Base-by-base conservation (phyloP, 2,888 invertebrate genomes). In the Tachina lurida region DNA sequence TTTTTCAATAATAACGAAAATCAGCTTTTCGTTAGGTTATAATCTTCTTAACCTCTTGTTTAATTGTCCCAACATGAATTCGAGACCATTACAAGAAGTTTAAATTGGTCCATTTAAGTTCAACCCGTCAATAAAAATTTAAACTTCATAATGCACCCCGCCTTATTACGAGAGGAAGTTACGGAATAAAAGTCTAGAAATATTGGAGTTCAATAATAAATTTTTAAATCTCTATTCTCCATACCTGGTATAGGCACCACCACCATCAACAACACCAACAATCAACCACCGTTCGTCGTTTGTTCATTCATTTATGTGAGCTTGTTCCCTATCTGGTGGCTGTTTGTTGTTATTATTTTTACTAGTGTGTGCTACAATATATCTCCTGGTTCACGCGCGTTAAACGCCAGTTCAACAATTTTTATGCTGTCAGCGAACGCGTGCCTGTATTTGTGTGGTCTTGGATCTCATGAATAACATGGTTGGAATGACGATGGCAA, bases 361-460 rank as follows among this genome's bases (percentile, higher is more conserved):
- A 67, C 56, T 43, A 49, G 68, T 83, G 83, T 83, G 83, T 67
- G 82, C 88, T 89, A 88, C 90, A 89, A 90, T 91, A 91, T 91
- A 90, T 91, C 91, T 90, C 91, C 90, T 91, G 91, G 92, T 92
- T 91, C 91, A 90, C 89, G 91, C 91, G 91, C 91, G 92, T 92
- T 92, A 92, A 91, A 92, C 91, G 92, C 91, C 92, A 91, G 90
- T 90, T 90, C 91, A 92, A 92, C 91, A 92, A 92, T 92, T 92
- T 92, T 92, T 91, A 91, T 92, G 91, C 92, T 93, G 93, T 92
- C 93, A 92, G 91, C 92, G 89, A 92, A 92, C 93, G 93, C 93
- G 93, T 93, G 93, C 93, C 93, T 93, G 92, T 93, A 91, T 92
- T 89, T 93, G 93, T 93, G 93, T 93, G 93, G 93, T 93, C 93